phyloP scores from a whole-genome alignment of 2,797 vertebrate genomes.

The Hipposideros larvatus region DNA sequence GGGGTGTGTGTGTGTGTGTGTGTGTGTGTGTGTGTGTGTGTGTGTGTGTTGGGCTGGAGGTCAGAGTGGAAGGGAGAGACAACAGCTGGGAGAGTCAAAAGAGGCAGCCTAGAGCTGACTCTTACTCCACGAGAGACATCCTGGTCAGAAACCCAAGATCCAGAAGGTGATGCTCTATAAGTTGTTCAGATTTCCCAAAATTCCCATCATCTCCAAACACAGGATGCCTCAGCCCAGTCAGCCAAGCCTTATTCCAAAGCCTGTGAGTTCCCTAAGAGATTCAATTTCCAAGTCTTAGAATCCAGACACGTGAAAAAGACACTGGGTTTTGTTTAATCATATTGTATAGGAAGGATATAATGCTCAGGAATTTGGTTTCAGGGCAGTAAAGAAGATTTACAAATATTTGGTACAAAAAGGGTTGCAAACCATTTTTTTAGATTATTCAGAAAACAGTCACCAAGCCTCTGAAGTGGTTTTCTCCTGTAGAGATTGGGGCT shows the following conservation, averaged over 20 bases:
- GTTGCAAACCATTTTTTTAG: background rate
- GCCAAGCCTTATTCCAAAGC: background rate
- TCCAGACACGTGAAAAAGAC: background rate
- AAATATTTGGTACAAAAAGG: slow-evolving; percentile 22
- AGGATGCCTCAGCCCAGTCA: background rate
- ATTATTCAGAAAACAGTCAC: background rate
- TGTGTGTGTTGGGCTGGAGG: too few species aligned
- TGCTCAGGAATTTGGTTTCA: background rate
- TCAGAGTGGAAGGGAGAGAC: background rate
- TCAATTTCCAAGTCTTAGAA: slow-evolving; percentile 7
- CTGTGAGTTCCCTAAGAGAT: background rate
- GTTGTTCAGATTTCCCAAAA: background rate
- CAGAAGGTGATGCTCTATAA: background rate
- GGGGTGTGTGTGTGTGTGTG: background rate
- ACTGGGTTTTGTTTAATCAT: background rate
- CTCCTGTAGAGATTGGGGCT: background rate
- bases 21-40: background rate
- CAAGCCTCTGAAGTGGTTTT: background rate
- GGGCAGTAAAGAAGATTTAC: background rate
- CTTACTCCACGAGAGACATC: background rate
- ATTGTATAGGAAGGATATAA: background rate
- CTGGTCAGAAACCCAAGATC: background rate
- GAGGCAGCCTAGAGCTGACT: background rate
- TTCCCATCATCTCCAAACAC: background rate
- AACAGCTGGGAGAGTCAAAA: background rate